These are phyloP conservation scores for Gryon sp. DNA, from an alignment of 1,140 invertebrate genomes.

Conservation along the genomic window DNA sequence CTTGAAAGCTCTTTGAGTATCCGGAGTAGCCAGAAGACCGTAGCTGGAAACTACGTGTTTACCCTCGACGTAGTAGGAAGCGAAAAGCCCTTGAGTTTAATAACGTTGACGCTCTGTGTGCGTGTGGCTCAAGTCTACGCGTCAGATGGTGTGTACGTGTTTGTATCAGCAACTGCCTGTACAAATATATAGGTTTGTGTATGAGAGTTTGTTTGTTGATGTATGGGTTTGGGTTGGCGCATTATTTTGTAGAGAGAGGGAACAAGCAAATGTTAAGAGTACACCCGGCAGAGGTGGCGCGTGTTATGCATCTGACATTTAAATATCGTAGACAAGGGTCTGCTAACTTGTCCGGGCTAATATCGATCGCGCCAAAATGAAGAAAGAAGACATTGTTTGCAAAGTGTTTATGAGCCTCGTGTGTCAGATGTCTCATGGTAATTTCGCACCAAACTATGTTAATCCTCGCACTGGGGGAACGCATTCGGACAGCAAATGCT, in stretches of 20 bases:
- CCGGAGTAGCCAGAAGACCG: slow-evolving; percentile 57
- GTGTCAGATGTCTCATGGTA: slow-evolving; percentile 56
- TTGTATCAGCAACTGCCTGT: slow-evolving; percentile 14
- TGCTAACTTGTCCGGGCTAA: slow-evolving; percentile 40
- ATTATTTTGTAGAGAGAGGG: slow-evolving; percentile 48
- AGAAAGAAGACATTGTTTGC: slow-evolving; percentile 58
- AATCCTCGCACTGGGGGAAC: slow-evolving; percentile 22
- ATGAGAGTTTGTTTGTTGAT: not conserved
- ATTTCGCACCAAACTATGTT: slow-evolving; percentile 49
- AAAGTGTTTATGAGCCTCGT: slow-evolving; percentile 57
- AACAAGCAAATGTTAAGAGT: slow-evolving; percentile 70
- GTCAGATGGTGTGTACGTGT: slow-evolving; percentile 46
- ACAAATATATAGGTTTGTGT: not conserved
- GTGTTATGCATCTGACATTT: slow-evolving; percentile 78
- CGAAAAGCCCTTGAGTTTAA: slow-evolving; percentile 74
- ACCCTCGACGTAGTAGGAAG: slow-evolving; percentile 66
- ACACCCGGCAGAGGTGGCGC: slow-evolving; percentile 65
- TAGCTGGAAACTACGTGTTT: slow-evolving; percentile 66
- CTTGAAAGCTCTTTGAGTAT: slow-evolving; percentile 64
- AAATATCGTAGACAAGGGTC: slow-evolving; percentile 74
- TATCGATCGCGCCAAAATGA: slow-evolving; percentile 60
- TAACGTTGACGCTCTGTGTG: slow-evolving; percentile 67
- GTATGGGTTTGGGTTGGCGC: slow-evolving; percentile 7
- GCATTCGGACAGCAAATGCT: slow-evolving; percentile 25
- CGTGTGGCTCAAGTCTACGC: slow-evolving; percentile 18